Evolutionary conservation across 1,140 invertebrate species (phyloP).

Genomic region (Pseudachorutes palmiensis): DNA sequence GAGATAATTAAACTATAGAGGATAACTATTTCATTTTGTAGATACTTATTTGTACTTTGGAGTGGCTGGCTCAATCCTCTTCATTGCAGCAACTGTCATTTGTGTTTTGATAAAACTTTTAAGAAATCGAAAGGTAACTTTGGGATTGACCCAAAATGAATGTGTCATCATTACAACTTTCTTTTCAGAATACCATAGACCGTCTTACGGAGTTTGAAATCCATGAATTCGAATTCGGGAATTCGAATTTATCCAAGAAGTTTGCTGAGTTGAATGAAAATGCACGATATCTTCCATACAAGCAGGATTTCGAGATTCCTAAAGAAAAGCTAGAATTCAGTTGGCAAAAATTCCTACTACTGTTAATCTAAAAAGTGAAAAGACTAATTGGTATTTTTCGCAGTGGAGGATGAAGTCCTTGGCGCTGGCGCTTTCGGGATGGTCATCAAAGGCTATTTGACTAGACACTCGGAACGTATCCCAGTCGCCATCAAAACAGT

Average conservation of each 20-base stretch:
- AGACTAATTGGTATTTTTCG: not conserved
- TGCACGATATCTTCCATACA: constrained; percentile 20
- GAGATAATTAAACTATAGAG: not conserved
- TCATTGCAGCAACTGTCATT: not conserved
- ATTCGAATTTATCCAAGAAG: constrained; percentile 12
- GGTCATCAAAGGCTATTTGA: constrained; percentile 5
- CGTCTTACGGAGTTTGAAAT: constrained; percentile 19
- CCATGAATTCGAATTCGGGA: constrained; percentile 15
- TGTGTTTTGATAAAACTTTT: constrained; percentile 1
- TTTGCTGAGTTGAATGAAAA: constrained; percentile 15
- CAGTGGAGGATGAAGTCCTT: constrained; percentile 2
- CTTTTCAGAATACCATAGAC: constrained; percentile 8
- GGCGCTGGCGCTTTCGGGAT: constrained; percentile 9
- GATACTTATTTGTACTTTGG: not conserved
- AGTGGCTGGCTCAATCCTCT: not conserved
- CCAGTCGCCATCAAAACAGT: constrained; percentile 15
- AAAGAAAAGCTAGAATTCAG: constrained; percentile 15
- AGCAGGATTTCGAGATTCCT: constrained; percentile 20
- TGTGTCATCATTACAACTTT: not conserved
- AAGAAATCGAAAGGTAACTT: constrained; percentile 3
- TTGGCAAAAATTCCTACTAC: not conserved
- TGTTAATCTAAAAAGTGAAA: not conserved
- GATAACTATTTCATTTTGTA: not conserved
- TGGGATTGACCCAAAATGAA: not conserved
- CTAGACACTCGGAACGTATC: not conserved